phyloP scores from a whole-genome alignment of 1,140 invertebrate genomes.

The Drosophila nebulosa region DNA sequence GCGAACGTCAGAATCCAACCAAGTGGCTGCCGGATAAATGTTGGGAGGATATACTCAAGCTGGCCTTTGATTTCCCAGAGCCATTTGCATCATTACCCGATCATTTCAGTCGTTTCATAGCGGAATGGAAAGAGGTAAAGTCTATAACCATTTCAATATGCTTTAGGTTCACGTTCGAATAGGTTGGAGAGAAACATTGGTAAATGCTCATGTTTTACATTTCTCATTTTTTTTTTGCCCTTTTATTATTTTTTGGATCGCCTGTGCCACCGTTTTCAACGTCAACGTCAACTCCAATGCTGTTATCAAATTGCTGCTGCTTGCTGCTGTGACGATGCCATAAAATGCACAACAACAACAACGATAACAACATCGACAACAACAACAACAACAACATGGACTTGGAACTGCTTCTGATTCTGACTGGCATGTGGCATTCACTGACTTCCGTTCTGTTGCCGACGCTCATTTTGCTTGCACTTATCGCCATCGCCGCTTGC shows the following conservation, averaged over 20 bases:
- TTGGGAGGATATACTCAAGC: slow-evolving; percentile 91
- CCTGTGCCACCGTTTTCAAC: slow-evolving; percentile 41
- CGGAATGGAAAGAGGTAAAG: slow-evolving; percentile 85
- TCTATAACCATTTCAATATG: slow-evolving; percentile 55
- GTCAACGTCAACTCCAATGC: slow-evolving; percentile 68
- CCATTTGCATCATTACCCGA: slow-evolving; percentile 86
- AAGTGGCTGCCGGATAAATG: slow-evolving; percentile 87
- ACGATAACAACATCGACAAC: slow-evolving; percentile 40
- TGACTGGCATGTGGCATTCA: slow-evolving; percentile 77
- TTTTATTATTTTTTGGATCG: slow-evolving; percentile 4
- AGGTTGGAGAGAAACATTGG: background rate
- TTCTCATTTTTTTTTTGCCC: slow-evolving; percentile 24
- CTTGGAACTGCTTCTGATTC: slow-evolving; percentile 53
- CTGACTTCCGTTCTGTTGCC: slow-evolving; percentile 66
- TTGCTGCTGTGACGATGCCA: slow-evolving; percentile 48
- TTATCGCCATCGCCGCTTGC: slow-evolving; percentile 49
- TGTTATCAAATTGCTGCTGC: slow-evolving; percentile 64
- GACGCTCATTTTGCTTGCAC: slow-evolving; percentile 74
- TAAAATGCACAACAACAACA: slow-evolving; percentile 64
- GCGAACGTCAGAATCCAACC: slow-evolving; percentile 85
- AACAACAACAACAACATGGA: slow-evolving; percentile 49
- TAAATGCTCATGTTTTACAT: slow-evolving; percentile 36
- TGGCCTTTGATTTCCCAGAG: slow-evolving; percentile 86
- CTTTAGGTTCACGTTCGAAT: background rate
- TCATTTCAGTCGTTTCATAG: slow-evolving; percentile 84